These are phyloP conservation scores for Callionymus lyra DNA, from an alignment of 2,113 vertebrate species.

Conservation along the genomic window DNA sequence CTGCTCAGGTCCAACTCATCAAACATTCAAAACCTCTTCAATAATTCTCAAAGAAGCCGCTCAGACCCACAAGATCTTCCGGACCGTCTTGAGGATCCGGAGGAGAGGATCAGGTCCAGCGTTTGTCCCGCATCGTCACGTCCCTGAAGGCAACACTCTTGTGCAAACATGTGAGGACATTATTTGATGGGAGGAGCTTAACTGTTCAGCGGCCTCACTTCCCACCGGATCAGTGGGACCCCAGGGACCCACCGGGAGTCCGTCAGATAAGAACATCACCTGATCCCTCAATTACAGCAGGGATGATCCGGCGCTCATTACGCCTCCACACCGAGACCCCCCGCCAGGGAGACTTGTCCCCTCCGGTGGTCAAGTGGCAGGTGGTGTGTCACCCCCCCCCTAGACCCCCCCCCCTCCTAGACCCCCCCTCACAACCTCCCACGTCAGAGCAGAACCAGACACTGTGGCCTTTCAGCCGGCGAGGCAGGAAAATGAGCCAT, in stretches of 20 bases:
- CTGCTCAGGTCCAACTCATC: conserved; percentile 65
- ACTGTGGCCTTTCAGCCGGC: conserved; percentile 44
- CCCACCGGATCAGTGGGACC: no score
- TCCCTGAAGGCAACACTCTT: background rate
- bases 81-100: no score
- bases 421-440: conserved; percentile 44
- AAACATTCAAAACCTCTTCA: conserved; percentile 78
- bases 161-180: background rate
- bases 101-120: conserved; percentile 10
- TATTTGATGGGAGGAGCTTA: background rate
- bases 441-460: conserved; percentile 50
- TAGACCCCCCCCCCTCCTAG: conserved; percentile 14
- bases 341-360: conserved; percentile 36
- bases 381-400: conserved; percentile 32
- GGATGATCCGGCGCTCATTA: conserved; percentile 45
- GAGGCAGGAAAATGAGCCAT: conserved; percentile 41
- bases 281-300: conserved; percentile 41
- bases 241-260: background rate
- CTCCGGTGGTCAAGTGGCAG: conserved; percentile 46
- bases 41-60: conserved; percentile 77
- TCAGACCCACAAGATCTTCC: conserved; percentile 53
- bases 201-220: background rate
- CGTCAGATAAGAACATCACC: conserved; percentile 2
- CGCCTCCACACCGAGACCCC: conserved; percentile 29
- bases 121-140: background rate